Base-by-base conservation (phyloP, 1,140 invertebrate genomes). In the Bactericera cockerelli region DNA sequence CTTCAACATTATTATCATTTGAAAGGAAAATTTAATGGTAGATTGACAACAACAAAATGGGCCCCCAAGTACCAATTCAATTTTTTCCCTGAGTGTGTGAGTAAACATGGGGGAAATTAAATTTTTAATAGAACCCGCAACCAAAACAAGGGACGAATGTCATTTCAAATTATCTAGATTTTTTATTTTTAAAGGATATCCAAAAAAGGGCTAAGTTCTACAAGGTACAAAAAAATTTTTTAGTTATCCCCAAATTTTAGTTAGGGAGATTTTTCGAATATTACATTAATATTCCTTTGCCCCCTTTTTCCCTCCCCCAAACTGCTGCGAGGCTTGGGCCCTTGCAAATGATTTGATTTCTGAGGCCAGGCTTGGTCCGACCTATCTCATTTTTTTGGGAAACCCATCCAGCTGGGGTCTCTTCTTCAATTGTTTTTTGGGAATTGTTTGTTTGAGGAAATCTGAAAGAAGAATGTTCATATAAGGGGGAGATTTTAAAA, bases 281-380 rank as follows among this genome's bases (percentile, higher is more conserved):
- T 14, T 22, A 56, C 56, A 22, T 8, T 25, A 36, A 54, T 16
- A 54, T 56, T 61, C 79, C 78, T 82, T 82, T 72, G 81, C 81
- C 77, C 75, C 81, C 80, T 77, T 78, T 81, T 76, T 83, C 82
- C 70, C 83, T 77, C 68, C 74, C 77, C 70, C 75, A 76, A 70
- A 75, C 75, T 67, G 73, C 82, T 79, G 71, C 84, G 78, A 72
- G 82, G 75, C 72, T 77, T 78, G 68, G 85, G 83, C 74, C 84
- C 80, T 75, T 87, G 87, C 85, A 73, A 77, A 72, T 70, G 72
- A 72, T 72, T 72, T 70, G 73, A 77, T 69, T 81, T 81, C 68
- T 82, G 81, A 68, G 78, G 72, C 65, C 70, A 57, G 75, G 77
- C 69, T 80, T 82, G 26, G 72, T 74, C 61, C 74, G 72, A 66